Conservation (phyloP, 2,113 vertebrate species). For the Gallinago paraguaiae region DNA sequence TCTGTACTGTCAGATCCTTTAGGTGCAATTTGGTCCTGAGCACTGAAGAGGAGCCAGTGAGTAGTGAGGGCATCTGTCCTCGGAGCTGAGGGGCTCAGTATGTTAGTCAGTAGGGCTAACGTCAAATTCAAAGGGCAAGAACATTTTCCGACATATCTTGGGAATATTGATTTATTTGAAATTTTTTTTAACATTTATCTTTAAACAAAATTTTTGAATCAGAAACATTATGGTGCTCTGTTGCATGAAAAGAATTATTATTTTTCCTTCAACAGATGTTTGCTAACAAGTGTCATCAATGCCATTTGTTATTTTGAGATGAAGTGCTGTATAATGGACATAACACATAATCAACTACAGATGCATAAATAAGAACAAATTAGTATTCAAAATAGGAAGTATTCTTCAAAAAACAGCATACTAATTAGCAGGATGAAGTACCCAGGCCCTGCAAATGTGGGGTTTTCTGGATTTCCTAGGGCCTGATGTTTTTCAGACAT, state of each 20-base stretch:
- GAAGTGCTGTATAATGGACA: neutral
- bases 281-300: neutral
- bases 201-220: neutral
- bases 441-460: neutral
- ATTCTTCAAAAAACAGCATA: neutral
- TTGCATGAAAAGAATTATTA: neutral
- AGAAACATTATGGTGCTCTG: neutral
- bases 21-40: slow-evolving; percentile 58
- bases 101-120: neutral
- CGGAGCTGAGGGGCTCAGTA: neutral
- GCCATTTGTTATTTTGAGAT: neutral
- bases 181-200: neutral
- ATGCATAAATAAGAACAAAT: neutral
- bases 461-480: neutral
- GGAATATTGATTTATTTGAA: neutral
- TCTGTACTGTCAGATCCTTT: slow-evolving; percentile 38
- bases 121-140: neutral
- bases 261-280: neutral
- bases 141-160: neutral
- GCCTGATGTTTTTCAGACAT: neutral
- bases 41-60: slow-evolving; percentile 49
- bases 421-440: neutral
- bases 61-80: neutral
- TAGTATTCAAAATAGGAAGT: neutral
- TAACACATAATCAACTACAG: neutral